Evolutionary conservation across 2,888 invertebrate genomes (phyloP).

Genomic region (Hipparchia sbordonii): DNA sequence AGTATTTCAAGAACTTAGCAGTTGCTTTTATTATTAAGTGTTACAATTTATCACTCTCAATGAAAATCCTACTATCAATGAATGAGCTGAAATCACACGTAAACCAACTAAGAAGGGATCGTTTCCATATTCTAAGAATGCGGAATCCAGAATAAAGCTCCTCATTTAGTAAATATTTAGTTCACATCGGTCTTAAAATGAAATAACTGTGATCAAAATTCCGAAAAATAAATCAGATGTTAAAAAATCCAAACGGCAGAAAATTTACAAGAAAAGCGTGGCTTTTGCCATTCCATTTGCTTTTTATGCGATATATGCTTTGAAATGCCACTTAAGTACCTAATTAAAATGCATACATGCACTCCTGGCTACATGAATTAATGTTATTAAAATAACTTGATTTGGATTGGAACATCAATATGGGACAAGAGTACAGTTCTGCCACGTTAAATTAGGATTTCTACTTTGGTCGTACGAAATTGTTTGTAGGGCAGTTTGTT

Average conservation of each 20-base stretch:
- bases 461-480: neutral
- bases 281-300: conserved; percentile 19
- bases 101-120: neutral
- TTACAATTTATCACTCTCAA: no score
- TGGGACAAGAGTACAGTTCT: conserved; percentile 2
- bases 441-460: neutral
- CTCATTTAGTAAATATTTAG: no score
- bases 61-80: no score
- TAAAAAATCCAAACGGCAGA: neutral
- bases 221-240: neutral
- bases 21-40: no score
- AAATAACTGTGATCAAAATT: neutral
- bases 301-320: conserved; percentile 27
- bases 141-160: neutral
- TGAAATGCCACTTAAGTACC: conserved; percentile 28
- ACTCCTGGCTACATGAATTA: conserved; percentile 17
- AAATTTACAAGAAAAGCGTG: neutral
- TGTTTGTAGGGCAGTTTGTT: neutral
- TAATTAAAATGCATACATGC: conserved; percentile 30
- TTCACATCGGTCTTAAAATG: neutral
- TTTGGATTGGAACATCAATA: neutral
- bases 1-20: no score
- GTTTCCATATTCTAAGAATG: neutral
- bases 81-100: no score
- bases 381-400: conserved; percentile 13